phyloP scores from a whole-genome alignment of 2,888 invertebrate species.

The Arge pagana region DNA sequence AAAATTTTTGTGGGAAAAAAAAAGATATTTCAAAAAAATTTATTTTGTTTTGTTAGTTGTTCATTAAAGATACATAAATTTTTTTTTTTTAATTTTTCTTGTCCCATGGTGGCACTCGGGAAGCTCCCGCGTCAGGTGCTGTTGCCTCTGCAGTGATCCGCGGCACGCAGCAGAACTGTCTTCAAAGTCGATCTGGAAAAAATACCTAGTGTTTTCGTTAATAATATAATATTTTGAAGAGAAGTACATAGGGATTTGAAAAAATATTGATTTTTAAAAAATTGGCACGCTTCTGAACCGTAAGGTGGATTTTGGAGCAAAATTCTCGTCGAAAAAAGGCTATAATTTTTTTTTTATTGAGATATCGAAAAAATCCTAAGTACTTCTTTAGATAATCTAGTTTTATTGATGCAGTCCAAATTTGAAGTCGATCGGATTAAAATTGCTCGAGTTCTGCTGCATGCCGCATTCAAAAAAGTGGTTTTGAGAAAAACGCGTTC shows the following conservation, averaged over 20 bases:
- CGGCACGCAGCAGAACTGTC: too few relatives aligned
- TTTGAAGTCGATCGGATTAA: conserved; percentile 13
- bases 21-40: too few relatives aligned
- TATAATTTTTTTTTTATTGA: conserved; percentile 15
- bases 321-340: too few relatives aligned
- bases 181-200: too few relatives aligned
- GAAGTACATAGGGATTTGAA: conserved; percentile 23
- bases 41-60: too few relatives aligned
- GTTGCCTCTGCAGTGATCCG: too few relatives aligned
- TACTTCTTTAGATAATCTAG: conserved; percentile 18
- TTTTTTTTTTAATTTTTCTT: conserved; percentile 15
- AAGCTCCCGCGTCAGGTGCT: conserved; percentile 24
- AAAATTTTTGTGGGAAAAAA: too few relatives aligned
- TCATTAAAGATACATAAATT: conserved; percentile 11
- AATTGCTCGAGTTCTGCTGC: conserved; percentile 15
- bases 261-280: conserved; percentile 25
- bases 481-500: conserved; percentile 19
- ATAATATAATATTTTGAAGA: conserved; percentile 27
- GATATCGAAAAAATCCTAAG: conserved; percentile 18
- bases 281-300: conserved; percentile 16
- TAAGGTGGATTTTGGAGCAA: too few relatives aligned
- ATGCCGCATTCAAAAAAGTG: conserved; percentile 10
- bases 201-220: too few relatives aligned
- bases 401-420: too few relatives aligned
- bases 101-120: conserved; percentile 23